Conservation (phyloP, 64 coral and sea anemone species). For the Porites lutea region DNA sequence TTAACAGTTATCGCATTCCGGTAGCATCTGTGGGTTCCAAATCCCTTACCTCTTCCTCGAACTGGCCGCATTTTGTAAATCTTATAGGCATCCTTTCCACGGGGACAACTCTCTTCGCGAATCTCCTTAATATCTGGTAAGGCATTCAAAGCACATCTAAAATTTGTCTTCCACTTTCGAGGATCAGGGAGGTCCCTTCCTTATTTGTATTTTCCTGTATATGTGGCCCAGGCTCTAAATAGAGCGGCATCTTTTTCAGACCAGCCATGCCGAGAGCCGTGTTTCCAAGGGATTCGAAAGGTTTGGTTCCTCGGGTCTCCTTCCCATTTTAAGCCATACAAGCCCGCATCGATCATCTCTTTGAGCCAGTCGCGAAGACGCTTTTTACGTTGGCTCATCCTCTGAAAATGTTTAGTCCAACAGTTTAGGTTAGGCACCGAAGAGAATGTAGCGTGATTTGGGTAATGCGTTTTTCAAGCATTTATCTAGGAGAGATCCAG, state of each 20-base stretch:
- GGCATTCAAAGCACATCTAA: slow-evolving; percentile 94
- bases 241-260: slow-evolving; percentile 30
- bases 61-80: slow-evolving; percentile 85
- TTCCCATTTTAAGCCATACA: slow-evolving; percentile 24
- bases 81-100: slow-evolving; percentile 92
- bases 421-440: too few relatives aligned
- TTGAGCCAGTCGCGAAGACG: slow-evolving; percentile 38
- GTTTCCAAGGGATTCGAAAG: slow-evolving; percentile 63
- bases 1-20: neutral
- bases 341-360: slow-evolving; percentile 1
- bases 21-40: neutral
- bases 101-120: slow-evolving; percentile 67
- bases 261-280: slow-evolving; percentile 55
- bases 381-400: slow-evolving; percentile 26
- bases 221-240: slow-evolving; percentile 58
- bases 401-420: neutral
- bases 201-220: slow-evolving; percentile 65
- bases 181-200: slow-evolving; percentile 62
- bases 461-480: too few relatives aligned
- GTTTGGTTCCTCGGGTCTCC: slow-evolving; percentile 11
- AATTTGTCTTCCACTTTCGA: slow-evolving; percentile 97
- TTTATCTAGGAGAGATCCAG: too few relatives aligned
- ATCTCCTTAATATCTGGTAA: slow-evolving; percentile 94
- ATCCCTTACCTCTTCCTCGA: slow-evolving; percentile 12
- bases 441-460: too few relatives aligned